phyloP scores from a whole-genome alignment of 2,888 invertebrate genomes.

The Ethmia dodecea region DNA sequence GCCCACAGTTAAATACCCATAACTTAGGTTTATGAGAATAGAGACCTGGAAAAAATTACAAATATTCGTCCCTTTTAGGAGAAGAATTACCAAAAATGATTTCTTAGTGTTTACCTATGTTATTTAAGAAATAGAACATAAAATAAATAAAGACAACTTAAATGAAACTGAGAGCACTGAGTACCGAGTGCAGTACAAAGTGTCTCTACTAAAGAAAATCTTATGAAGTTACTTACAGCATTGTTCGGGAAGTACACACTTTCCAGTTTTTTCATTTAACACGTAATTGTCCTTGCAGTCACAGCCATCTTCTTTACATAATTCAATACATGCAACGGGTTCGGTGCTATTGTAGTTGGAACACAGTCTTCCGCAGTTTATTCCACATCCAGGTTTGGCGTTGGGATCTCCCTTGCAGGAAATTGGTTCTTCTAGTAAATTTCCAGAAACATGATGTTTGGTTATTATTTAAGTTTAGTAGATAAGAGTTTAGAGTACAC shows the following conservation, averaged over 20 bases:
- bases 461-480: background rate
- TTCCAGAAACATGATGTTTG: too few relatives aligned
- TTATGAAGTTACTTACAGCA: constrained; percentile 25
- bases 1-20: too few relatives aligned
- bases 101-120: too few relatives aligned
- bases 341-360: background rate
- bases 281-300: constrained; percentile 17
- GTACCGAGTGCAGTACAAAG: too few relatives aligned
- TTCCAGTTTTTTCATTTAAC: constrained; percentile 11
- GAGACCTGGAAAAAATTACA: too few relatives aligned
- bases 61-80: too few relatives aligned
- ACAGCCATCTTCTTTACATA: background rate
- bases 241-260: constrained; percentile 19
- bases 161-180: too few relatives aligned
- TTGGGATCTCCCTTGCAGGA: background rate
- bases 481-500: background rate
- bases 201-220: too few relatives aligned
- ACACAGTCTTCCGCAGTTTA: background rate
- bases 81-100: too few relatives aligned
- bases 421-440: background rate
- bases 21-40: too few relatives aligned
- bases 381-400: background rate
- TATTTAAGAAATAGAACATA: too few relatives aligned
- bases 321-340: background rate
- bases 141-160: too few relatives aligned